Evolutionary conservation across 2,797 vertebrate species (phyloP).

Genomic region (Diceros bicornis): DNA sequence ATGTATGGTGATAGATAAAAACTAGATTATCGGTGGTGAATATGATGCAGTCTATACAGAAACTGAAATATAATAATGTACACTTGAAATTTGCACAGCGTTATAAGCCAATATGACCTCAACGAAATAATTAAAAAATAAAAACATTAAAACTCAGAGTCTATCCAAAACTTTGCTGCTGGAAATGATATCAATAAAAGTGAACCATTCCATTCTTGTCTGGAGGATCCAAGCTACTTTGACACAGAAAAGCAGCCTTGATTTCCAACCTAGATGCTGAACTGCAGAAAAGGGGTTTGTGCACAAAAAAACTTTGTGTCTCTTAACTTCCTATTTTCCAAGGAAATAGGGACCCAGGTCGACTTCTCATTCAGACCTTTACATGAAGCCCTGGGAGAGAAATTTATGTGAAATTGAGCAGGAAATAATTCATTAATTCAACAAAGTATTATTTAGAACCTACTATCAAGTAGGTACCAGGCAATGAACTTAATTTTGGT

Average conservation of each 20-base stretch:
- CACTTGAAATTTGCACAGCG: too few relatives aligned
- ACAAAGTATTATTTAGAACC: not conserved
- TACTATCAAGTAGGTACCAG: not conserved
- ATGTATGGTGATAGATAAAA: too few relatives aligned
- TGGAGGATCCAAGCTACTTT: not conserved
- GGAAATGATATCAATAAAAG: not conserved
- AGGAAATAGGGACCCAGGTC: not conserved
- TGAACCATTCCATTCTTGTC: not conserved
- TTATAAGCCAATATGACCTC: too few relatives aligned
- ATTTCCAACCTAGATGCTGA: not conserved
- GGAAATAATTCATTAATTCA: not conserved
- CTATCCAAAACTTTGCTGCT: not conserved
- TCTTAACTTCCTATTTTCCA: not conserved
- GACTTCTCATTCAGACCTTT: not conserved
- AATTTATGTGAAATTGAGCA: not conserved
- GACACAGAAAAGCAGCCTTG: not conserved
- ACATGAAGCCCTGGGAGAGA: not conserved
- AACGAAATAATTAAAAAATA: too few relatives aligned
- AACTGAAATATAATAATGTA: too few relatives aligned
- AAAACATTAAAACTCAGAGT: not conserved
- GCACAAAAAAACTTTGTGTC: not conserved
- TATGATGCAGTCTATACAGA: too few relatives aligned
- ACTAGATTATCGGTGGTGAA: too few relatives aligned
- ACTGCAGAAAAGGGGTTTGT: not conserved
- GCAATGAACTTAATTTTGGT: not conserved